Evolutionary conservation across 2,113 vertebrate species (phyloP).

Genomic region (Meriones unguiculatus): DNA sequence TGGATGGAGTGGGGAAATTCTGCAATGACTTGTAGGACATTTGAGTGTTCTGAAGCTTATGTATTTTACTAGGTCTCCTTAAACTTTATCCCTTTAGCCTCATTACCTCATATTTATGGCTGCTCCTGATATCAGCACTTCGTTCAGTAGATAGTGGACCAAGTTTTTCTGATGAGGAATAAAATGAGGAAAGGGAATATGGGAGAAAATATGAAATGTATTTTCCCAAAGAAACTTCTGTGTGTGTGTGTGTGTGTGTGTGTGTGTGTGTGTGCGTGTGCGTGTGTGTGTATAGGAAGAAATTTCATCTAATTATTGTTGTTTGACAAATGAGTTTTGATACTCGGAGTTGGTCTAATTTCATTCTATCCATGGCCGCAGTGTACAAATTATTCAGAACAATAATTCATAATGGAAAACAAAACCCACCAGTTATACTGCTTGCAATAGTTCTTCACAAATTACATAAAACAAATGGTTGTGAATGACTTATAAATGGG

Average conservation of each 20-base stretch:
- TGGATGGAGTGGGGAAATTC: background rate
- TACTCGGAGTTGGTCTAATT: slow-evolving; percentile 3
- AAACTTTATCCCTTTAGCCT: background rate
- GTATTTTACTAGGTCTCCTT: background rate
- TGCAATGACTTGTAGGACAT: background rate
- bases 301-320: background rate
- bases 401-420: slow-evolving; percentile 8
- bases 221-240: background rate
- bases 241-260: background rate
- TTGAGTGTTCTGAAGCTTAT: background rate
- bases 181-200: background rate
- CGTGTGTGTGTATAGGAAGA: background rate
- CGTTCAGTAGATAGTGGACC: background rate
- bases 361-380: background rate
- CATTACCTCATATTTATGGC: background rate
- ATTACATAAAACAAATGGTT: background rate
- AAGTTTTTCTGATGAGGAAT: background rate
- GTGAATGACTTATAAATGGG: background rate
- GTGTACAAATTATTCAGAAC: slow-evolving; percentile 23
- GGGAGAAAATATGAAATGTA: slow-evolving; percentile 15
- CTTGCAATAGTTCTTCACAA: background rate
- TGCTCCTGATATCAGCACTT: background rate
- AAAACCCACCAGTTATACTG: background rate
- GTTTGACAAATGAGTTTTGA: slow-evolving; percentile 31
- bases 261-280: background rate